These are phyloP conservation scores for Sebastes schlegelii DNA, from an alignment of 2,113 vertebrate species.

Conservation along the genomic window DNA sequence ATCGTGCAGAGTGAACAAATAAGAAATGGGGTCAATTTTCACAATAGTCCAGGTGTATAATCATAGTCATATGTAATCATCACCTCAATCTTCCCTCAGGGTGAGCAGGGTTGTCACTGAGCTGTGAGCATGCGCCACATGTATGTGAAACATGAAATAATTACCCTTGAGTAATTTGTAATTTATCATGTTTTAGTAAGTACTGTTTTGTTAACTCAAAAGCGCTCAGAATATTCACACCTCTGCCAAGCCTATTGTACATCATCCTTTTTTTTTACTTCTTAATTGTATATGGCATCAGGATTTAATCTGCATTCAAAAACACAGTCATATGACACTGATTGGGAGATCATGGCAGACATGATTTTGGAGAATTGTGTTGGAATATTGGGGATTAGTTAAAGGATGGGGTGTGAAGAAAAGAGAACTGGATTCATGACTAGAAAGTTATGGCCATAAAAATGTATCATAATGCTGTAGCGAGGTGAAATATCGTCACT, in stretches of 20 bases:
- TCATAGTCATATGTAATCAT: constrained; percentile 47
- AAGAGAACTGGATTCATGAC: no score
- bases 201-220: not conserved
- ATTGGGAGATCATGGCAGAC: not conserved
- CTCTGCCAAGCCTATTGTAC: not conserved
- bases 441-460: no score
- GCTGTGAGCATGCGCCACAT: constrained; percentile 1
- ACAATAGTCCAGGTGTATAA: constrained; percentile 39
- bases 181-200: not conserved
- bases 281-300: not conserved
- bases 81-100: constrained; percentile 6
- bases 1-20: constrained; percentile 18
- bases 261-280: not conserved
- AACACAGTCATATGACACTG: not conserved
- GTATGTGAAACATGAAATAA: not conserved
- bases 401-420: no score
- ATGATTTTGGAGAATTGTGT: no score
- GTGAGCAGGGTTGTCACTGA: not conserved
- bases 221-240: not conserved
- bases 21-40: constrained; percentile 28
- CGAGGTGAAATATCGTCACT: not conserved
- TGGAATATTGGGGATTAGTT: no score
- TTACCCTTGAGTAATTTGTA: not conserved
- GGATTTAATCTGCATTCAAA: not conserved
- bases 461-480: no score